A percentile compares a stretch with the other conserved stretches of the same genome.
Conservation (phyloP, 1,140 invertebrate genomes). For the Anthonomus grandis region DNA sequence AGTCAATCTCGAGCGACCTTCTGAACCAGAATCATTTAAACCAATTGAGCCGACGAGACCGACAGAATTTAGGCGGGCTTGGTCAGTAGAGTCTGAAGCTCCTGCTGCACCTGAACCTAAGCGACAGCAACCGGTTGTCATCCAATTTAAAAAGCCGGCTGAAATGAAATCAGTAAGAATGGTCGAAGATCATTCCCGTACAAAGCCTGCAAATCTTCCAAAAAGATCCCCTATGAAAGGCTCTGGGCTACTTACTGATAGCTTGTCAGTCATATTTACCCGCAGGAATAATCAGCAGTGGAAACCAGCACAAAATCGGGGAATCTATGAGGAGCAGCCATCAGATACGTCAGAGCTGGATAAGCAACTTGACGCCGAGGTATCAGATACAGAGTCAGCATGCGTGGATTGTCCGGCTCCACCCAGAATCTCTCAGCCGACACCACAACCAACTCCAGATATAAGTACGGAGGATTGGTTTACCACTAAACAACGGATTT, state of each 20-base stretch:
- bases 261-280: slow-evolving; percentile 21
- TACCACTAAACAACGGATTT: slow-evolving; percentile 15
- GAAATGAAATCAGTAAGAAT: not conserved
- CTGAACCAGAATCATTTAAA: too few species aligned
- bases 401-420: slow-evolving; percentile 15
- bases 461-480: slow-evolving; percentile 20
- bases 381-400: not conserved
- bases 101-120: not conserved
- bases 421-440: slow-evolving; percentile 17
- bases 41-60: too few species aligned
- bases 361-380: not conserved
- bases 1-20: not conserved
- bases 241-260: slow-evolving; percentile 19
- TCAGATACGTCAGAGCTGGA: not conserved
- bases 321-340: slow-evolving; percentile 2
- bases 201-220: not conserved
- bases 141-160: not conserved
- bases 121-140: not conserved
- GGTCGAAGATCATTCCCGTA: not conserved
- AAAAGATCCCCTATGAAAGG: not conserved
- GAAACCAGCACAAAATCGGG: slow-evolving; percentile 12
- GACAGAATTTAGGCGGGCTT: too few species aligned
- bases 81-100: not conserved
- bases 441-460: slow-evolving; percentile 20
- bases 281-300: slow-evolving; percentile 4